Evolutionary conservation across 2,888 invertebrate genomes (phyloP), one percentile per base, ranked within the genome.

Genomic region (Venusia cambrica): DNA sequence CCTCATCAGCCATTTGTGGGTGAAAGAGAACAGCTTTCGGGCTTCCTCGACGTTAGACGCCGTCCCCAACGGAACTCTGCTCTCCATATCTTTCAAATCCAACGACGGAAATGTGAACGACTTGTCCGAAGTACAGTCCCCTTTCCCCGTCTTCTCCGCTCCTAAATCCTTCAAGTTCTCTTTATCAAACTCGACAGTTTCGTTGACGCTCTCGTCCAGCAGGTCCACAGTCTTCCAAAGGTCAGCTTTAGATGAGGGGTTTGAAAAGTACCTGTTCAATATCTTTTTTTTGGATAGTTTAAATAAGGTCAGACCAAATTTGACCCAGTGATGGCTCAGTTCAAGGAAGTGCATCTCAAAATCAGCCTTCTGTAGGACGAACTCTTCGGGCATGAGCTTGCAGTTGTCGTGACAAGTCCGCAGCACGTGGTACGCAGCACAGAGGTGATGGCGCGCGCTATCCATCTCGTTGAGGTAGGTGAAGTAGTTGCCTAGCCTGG

Each of bases 381-480:
- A 81, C 42, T 85, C 80, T 53, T 79, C 77, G 1, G 85, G 81
- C 47, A 81, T 71, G 4, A 85, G 71, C 39, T 81, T 80, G 46
- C 87, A 79, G 42, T 85, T 83, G 20, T 84, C 81, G 54, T 90
- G 90, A 48, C 90, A 85, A 3, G 88, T 87, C 32, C 87, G 73
- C 18, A 92, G 60, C 4, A 91, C 84, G 42, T 85, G 75, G 52
- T 88, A 87, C 0, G 91, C 89, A 17, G 91, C 90, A 50, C 89
- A 89, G 38, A 94, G 74, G 63, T 93, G 92, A 65, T 93, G 92
- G 17, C 92, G 74, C 2, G 91, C 90, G 45, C 87, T 81, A 6
- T 65, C 71, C 6, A 73, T 65, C 38, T 78, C 68, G 38, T 76
- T 78, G 1, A 85, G 57, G 38, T 76, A 79, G 0, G 77, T 81